Conservation (phyloP, 2,888 invertebrate genomes). For the Drosophila formosana region DNA sequence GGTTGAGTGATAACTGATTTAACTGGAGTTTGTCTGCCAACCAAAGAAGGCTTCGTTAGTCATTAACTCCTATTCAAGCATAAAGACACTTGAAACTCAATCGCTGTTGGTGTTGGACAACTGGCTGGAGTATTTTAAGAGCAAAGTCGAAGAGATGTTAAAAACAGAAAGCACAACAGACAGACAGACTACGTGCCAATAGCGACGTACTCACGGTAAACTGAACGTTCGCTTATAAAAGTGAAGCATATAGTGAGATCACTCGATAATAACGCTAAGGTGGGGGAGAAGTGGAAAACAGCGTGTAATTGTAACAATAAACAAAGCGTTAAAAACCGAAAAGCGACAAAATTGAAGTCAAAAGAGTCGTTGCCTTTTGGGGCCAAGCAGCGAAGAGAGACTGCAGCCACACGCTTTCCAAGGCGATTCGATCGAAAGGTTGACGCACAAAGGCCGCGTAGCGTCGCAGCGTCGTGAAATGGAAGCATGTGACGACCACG, state of each 20-base stretch:
- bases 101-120: neutral
- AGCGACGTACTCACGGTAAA: conserved; percentile 52
- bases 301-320: conserved; percentile 68
- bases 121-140: conserved; percentile 35
- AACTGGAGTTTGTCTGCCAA: conserved; percentile 39
- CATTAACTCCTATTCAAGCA: conserved; percentile 24
- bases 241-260: conserved; percentile 13
- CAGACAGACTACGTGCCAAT: conserved; percentile 70
- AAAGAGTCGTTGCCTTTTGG: conserved; percentile 9
- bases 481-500: conserved; percentile 63
- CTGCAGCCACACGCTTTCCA: conserved; percentile 12
- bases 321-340: conserved; percentile 38
- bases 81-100: conserved; percentile 18
- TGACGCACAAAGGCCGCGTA: conserved; percentile 70
- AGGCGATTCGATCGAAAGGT: conserved; percentile 11
- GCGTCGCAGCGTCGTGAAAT: conserved; percentile 4
- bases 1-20: conserved; percentile 55
- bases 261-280: conserved; percentile 46
- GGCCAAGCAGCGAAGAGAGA: conserved; percentile 4
- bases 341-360: conserved; percentile 40
- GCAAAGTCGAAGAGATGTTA: conserved; percentile 60
- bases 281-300: conserved; percentile 10
- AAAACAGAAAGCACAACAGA: conserved; percentile 28
- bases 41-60: conserved; percentile 35
- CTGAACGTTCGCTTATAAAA: conserved; percentile 6